phyloP scores from a whole-genome alignment of 2,888 invertebrate species.

The Megaustenia siamemsis region DNA sequence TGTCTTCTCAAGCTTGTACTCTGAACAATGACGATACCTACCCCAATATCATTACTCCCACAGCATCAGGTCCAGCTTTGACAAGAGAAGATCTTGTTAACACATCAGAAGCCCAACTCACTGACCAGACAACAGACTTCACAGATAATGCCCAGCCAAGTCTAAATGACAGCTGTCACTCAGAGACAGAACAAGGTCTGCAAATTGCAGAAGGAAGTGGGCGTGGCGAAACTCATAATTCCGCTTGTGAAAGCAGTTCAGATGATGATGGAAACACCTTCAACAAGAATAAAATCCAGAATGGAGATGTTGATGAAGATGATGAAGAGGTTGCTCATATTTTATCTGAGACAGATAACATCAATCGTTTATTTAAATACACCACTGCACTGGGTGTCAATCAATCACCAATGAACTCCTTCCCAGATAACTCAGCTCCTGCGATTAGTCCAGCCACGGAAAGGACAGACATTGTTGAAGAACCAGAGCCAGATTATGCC shows the following conservation, averaged over 20 bases:
- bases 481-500: constrained; percentile 68
- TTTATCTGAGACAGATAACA: not conserved
- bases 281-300: not conserved
- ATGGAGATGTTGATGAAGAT: not conserved
- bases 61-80: not conserved
- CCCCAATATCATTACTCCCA: not conserved
- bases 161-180: not conserved
- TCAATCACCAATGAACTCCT: not conserved
- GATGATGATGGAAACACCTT: constrained; percentile 2
- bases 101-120: not conserved
- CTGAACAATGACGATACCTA: not conserved
- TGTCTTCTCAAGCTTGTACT: not conserved
- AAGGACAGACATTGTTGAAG: constrained; percentile 32
- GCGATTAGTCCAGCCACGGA: not conserved
- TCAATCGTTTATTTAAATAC: not conserved
- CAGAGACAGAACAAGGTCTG: not conserved
- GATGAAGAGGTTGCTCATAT: constrained; percentile 20
- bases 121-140: not conserved
- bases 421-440: not conserved
- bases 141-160: not conserved
- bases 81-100: not conserved
- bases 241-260: not conserved
- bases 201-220: not conserved
- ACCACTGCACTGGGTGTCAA: not conserved
- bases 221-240: not conserved